These are phyloP conservation scores for Sitodiplosis mosellana DNA, from an alignment of 1,140 invertebrate genomes.

Conservation along the genomic window DNA sequence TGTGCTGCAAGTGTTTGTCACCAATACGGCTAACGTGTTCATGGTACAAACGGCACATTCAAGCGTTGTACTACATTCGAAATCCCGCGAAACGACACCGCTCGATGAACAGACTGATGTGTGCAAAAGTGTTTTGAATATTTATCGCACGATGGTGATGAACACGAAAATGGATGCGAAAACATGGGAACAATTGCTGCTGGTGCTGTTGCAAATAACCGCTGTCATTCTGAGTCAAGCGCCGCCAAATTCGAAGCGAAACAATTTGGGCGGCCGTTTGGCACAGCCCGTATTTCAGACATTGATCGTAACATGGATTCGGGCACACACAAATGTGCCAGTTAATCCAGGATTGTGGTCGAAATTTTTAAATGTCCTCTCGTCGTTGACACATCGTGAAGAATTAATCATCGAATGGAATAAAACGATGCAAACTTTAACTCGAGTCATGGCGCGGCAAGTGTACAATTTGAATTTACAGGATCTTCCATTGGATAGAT, in stretches of 20 bases:
- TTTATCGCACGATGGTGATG: constrained; percentile 95
- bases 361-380: constrained; percentile 74
- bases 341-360: constrained; percentile 84
- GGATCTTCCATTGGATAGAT: constrained; percentile 68
- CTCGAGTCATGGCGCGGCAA: constrained; percentile 75
- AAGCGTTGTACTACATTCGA: constrained; percentile 23
- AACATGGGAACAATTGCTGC: constrained; percentile 79
- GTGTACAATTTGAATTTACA: constrained; percentile 84
- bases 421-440: constrained; percentile 94
- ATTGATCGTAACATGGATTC: constrained; percentile 94
- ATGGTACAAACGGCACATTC: constrained; percentile 45
- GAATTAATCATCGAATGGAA: constrained; percentile 94
- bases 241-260: constrained; percentile 33
- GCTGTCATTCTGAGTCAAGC: constrained; percentile 72
- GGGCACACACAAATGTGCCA: constrained; percentile 87
- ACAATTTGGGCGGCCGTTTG: constrained; percentile 34
- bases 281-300: constrained; percentile 90
- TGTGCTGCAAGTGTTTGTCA: constrained; percentile 83
- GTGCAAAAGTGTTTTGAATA: constrained; percentile 89
- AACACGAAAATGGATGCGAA: constrained; percentile 79
- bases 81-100: constrained; percentile 26
- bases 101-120: constrained; percentile 89
- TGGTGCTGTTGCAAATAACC: constrained; percentile 82
- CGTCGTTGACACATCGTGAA: constrained; percentile 81
- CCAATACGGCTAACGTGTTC: constrained; percentile 90